These are phyloP conservation scores for Agonopterix heracliana DNA, from an alignment of 2,888 invertebrate species.

Conservation along the genomic window DNA sequence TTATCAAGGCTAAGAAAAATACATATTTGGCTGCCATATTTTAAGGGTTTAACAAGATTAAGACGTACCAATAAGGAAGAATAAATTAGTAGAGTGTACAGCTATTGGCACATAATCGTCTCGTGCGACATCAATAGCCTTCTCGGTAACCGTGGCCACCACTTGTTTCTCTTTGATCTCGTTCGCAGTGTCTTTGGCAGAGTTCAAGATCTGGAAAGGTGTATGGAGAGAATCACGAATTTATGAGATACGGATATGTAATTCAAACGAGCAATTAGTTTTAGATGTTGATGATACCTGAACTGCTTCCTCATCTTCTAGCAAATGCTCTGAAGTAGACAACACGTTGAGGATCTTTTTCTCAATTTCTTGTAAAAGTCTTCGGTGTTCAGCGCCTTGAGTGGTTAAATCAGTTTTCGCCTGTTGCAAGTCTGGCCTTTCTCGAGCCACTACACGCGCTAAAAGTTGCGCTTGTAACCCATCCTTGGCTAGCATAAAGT, in stretches of 20 bases:
- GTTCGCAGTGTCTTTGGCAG: slow-evolving; percentile 91
- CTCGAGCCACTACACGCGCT: slow-evolving; percentile 93
- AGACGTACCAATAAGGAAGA: slow-evolving; percentile 88
- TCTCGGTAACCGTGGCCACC: slow-evolving; percentile 91
- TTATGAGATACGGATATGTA: too few species aligned
- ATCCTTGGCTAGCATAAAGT: slow-evolving; percentile 93
- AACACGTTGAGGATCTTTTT: slow-evolving; percentile 86
- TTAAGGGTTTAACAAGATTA: too few species aligned
- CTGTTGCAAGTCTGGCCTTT: slow-evolving; percentile 93
- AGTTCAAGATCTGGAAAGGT: slow-evolving; percentile 82
- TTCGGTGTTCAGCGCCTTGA: slow-evolving; percentile 90
- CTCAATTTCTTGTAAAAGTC: slow-evolving; percentile 90
- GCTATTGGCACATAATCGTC: slow-evolving; percentile 94
- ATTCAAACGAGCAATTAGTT: background rate
- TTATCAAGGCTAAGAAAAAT: too few species aligned
- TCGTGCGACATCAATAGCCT: slow-evolving; percentile 90
- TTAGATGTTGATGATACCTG: slow-evolving; percentile 47
- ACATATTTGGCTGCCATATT: too few species aligned
- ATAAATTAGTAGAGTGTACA: slow-evolving; percentile 90
- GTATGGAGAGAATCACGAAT: too few species aligned
- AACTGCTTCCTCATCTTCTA: slow-evolving; percentile 95
- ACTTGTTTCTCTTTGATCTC: slow-evolving; percentile 95
- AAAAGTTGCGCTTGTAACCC: slow-evolving; percentile 93
- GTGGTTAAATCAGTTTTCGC: slow-evolving; percentile 92
- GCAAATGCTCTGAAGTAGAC: slow-evolving; percentile 67